These are phyloP conservation scores for Chaetodon trifascialis DNA, from an alignment of 2,113 vertebrate species.

Conservation along the genomic window DNA sequence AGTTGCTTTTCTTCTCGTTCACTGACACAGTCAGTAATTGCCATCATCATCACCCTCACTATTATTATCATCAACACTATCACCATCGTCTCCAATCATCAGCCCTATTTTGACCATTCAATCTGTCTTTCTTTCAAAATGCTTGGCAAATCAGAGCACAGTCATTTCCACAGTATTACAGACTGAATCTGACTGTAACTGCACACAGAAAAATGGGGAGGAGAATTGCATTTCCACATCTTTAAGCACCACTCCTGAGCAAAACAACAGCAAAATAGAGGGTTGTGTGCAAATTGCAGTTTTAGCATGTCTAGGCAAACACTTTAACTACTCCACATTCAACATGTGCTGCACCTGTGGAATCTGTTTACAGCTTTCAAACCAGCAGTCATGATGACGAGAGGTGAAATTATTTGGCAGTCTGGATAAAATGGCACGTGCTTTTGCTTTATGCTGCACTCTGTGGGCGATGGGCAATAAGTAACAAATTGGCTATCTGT, in stretches of 20 bases:
- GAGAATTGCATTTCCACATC: conserved; percentile 17
- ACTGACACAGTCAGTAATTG: conserved; percentile 35
- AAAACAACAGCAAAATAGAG: conserved; percentile 44
- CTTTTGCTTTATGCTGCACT: conserved; percentile 37
- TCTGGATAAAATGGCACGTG: conserved; percentile 24
- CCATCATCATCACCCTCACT: conserved; percentile 47
- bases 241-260: conserved; percentile 22
- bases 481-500: conserved; percentile 48
- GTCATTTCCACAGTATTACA: conserved; percentile 21
- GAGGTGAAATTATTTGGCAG: conserved; percentile 51
- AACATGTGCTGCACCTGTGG: conserved; percentile 54
- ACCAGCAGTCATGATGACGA: conserved; percentile 15
- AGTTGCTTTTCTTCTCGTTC: conserved; percentile 56
- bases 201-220: background rate
- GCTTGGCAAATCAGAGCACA: conserved; percentile 6
- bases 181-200: conserved; percentile 3
- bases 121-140: conserved; percentile 10
- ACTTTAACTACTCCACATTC: conserved; percentile 25
- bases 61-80: conserved; percentile 36
- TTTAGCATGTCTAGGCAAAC: conserved; percentile 38
- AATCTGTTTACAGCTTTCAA: conserved; percentile 45
- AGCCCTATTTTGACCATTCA: conserved; percentile 43
- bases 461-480: conserved; percentile 32
- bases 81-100: conserved; percentile 42
- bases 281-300: conserved; percentile 53